Evolutionary conservation across 1,140 invertebrate species (phyloP), one percentile per base, ranked within the genome.

Genomic region (Pectinophora gossypiella): DNA sequence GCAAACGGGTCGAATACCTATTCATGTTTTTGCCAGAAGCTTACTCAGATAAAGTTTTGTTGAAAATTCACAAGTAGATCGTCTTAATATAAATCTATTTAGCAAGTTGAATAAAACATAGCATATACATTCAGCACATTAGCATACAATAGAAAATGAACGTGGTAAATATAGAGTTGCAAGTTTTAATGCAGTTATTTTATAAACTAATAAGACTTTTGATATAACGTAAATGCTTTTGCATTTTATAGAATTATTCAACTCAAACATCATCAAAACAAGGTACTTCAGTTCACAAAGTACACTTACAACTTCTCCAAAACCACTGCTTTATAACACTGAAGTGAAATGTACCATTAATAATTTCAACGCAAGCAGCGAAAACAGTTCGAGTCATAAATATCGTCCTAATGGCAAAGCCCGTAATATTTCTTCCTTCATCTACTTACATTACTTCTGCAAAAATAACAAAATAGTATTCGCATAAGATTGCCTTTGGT

Each of bases 401-500:
- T 73, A 72, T 61, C 51, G 36, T 42, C 63, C 61, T 75, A 77
- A 77, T 75, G 72, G 68, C 61, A 54, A 62, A 63, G 50, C 42
- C 53, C n/a, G 63, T 59, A 69, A 75, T 75, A 73, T 72, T 76
- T 72, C 72, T 72, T 70, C 60, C 56, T 54, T 69, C 64, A 78
- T 78, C 69, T 75, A 68, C n/a, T n/a, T n/a, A n/a, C 68, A 76
- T 75, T 72, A 73, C 64, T 73, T 68, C 68, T 76, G 66, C 60
- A 77, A 78, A 79, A 77, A 82, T 74, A 73, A 74, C 72, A 69
- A 79, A 75, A 72, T 71, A 72, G 64, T 73, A 51, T 70, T 71
- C 64, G 60, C 52, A 48, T 50, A 51, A 76, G 73, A 77, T 77
- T 54, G 68, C 70, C 48, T 59, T 48, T 53, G 50, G 47, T 52